Conservation (phyloP, 2,888 invertebrate species). For the Tachystola acroxantha region DNA sequence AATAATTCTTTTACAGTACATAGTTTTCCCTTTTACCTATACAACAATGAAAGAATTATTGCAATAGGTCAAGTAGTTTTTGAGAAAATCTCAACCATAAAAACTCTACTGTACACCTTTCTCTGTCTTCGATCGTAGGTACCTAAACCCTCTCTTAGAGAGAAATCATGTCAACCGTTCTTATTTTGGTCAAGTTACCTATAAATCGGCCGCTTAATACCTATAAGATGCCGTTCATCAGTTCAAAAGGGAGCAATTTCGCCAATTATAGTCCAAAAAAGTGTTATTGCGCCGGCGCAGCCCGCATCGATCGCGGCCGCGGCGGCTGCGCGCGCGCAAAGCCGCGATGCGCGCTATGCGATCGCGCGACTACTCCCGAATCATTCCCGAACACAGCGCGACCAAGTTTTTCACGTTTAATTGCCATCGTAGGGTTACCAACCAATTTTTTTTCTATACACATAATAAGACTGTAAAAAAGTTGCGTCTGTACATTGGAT, state of each 20-base stretch:
- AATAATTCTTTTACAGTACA: too few relatives aligned
- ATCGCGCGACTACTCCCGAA: constrained; percentile 16
- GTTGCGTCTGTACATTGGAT: not conserved
- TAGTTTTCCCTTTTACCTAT: too few relatives aligned
- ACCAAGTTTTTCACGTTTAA: constrained; percentile 11
- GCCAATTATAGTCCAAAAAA: not conserved
- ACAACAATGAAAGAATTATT: too few relatives aligned
- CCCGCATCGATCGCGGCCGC: not conserved
- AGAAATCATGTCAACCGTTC: too few relatives aligned
- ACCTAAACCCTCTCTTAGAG: too few relatives aligned
- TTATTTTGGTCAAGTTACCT: too few relatives aligned
- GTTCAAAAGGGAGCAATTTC: not conserved
- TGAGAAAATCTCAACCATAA: too few relatives aligned
- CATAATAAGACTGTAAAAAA: too few relatives aligned
- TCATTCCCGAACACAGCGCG: constrained; percentile 5
- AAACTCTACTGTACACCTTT: too few relatives aligned
- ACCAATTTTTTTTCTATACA: not conserved
- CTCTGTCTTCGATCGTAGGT: too few relatives aligned
- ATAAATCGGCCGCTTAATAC: too few relatives aligned
- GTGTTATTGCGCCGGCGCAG: not conserved
- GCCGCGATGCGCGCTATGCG: constrained; percentile 25
- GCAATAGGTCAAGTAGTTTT: too few relatives aligned
- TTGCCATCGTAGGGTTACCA: constrained; percentile 10
- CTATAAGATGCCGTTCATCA: not conserved
- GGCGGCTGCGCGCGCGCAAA: constrained; percentile 12